Base-by-base conservation (phyloP, 1,140 invertebrate genomes). In the Arctopsyche grandis region DNA sequence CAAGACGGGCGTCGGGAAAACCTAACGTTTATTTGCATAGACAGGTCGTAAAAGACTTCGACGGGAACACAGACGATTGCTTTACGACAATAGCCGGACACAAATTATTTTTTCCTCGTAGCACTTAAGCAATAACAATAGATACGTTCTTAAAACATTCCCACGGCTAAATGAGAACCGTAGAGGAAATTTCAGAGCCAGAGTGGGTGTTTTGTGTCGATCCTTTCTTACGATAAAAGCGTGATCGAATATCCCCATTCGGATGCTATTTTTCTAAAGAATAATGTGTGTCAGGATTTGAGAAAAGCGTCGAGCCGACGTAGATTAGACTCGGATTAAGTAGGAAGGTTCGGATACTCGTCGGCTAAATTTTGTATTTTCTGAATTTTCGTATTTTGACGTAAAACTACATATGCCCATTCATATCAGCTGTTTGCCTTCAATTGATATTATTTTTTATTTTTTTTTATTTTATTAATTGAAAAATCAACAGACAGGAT, bases 1-100 rank as follows among this genome's bases (percentile, higher is more conserved):
- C 74, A 76, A 76, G 74, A 76, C 74, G 74, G 46, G 52, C 12
- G 21, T 29, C 29, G 52, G 19, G 24, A 16, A 44, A 76, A 38
- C 26, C 14, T 66, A 58, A 76, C 74, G 74, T 29, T 76, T 76
- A 76, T 76, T 76, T 76, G 74, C 74, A 76, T 76, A 76, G 74
- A 76, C 74, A 63, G 52, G 74, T 48, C 19, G 74, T 76, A 76
- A 76, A 74, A 74, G 71, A 22, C 46, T 48, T 74, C 71, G 71
- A 74, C 44, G 71, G 19, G 24, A 22, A 66, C 19, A 66, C 63
- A 60, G 56, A 76, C 74, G 74, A 76, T 76, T 76, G 74, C 56
- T 76, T 76, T 76, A 76, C 56, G 74, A 76, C 74, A 76, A 63
- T 66, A 43, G 58, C 24, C 24, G 63, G 63, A 66, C 63, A 66